A percentile compares a stretch with the other conserved stretches of the same genome.
Conservation (phyloP, 2,888 invertebrate genomes). For the Horisme vitalbata region DNA sequence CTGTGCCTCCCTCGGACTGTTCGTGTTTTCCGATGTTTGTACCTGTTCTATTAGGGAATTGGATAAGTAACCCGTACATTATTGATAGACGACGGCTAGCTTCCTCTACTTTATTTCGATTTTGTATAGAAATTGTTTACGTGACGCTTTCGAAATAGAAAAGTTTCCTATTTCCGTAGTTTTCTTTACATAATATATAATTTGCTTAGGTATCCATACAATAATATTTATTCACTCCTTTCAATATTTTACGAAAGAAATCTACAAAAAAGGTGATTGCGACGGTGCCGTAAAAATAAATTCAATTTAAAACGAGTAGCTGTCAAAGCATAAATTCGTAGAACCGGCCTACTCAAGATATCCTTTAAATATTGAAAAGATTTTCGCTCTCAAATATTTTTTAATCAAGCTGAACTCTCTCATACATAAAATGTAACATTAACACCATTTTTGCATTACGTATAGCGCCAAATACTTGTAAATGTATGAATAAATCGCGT, state of each 20-base stretch:
- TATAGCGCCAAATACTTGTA: slow-evolving; percentile 59
- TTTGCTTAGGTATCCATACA: background rate
- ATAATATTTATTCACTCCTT: no score
- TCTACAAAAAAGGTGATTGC: slow-evolving; percentile 9
- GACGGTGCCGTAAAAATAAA: slow-evolving; percentile 33
- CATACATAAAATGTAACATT: slow-evolving; percentile 68
- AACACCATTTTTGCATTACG: slow-evolving; percentile 74
- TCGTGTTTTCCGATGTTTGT: slow-evolving; percentile 50
- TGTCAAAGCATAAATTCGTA: slow-evolving; percentile 36
- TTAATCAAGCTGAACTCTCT: slow-evolving; percentile 63
- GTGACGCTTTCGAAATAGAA: slow-evolving; percentile 11
- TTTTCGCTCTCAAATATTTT: slow-evolving; percentile 56
- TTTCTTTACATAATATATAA: no score
- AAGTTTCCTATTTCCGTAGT: no score
- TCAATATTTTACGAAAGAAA: slow-evolving; percentile 15
- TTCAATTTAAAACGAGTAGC: slow-evolving; percentile 31
- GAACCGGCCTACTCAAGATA: slow-evolving; percentile 40
- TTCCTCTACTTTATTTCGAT: slow-evolving; percentile 32
- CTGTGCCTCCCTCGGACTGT: slow-evolving; percentile 51
- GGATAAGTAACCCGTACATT: slow-evolving; percentile 59
- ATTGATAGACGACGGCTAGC: slow-evolving; percentile 46
- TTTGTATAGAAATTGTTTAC: slow-evolving; percentile 38
- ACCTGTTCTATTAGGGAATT: slow-evolving; percentile 56
- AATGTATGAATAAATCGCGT: slow-evolving; percentile 63
- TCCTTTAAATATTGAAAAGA: slow-evolving; percentile 46